Evolutionary conservation across 92 coral and sea anemone species (phyloP).

Genomic region (Parazoanthus darwini): DNA sequence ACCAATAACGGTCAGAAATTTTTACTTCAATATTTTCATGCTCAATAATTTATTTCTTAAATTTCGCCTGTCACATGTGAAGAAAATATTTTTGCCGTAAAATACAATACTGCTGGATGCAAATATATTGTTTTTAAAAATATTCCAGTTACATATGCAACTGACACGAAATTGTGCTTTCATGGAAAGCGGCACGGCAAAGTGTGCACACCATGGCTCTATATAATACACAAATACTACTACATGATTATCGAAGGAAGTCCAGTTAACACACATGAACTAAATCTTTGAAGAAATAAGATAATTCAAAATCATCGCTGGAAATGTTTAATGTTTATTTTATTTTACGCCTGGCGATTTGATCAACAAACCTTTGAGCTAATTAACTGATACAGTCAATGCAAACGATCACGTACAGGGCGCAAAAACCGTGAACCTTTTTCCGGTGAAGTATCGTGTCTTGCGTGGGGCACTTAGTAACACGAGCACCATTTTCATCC

Average conservation of each 20-base stretch:
- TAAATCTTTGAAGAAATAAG: too few species aligned
- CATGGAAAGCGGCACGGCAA: too few species aligned
- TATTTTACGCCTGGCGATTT: background rate
- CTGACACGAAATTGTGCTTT: too few species aligned
- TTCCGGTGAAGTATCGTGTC: constrained; percentile 12
- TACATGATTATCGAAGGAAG: too few species aligned
- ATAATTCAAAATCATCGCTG: background rate
- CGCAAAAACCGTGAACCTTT: background rate
- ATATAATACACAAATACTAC: too few species aligned
- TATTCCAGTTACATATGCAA: too few species aligned
- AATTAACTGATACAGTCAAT: background rate
- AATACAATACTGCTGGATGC: too few species aligned
- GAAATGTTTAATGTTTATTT: background rate
- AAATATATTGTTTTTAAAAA: too few species aligned
- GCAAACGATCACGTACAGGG: background rate
- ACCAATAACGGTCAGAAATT: background rate
- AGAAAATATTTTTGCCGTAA: too few species aligned
- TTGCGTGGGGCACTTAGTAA: background rate
- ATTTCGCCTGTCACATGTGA: background rate
- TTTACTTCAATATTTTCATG: too few species aligned
- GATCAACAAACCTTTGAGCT: background rate
- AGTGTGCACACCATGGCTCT: too few species aligned
- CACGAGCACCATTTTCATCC: background rate
- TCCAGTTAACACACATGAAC: too few species aligned
- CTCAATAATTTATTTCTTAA: background rate